Evolutionary conservation across 2,797 vertebrate species (phyloP), one percentile per base, ranked within the genome.

Genomic region (Distichodus sexfasciatus): DNA sequence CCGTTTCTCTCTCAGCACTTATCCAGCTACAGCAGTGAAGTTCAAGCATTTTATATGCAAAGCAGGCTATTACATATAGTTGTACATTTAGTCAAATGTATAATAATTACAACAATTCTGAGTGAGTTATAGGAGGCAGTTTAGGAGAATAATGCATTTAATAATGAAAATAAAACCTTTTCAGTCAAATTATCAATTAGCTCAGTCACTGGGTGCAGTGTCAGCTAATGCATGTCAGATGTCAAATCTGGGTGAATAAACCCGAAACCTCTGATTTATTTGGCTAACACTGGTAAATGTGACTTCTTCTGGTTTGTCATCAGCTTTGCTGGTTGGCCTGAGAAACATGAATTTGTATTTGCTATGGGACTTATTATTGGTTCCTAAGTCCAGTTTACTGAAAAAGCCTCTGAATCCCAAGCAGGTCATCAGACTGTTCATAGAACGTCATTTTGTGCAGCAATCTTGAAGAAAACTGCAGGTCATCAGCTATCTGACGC

Each of bases 11-110:
- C 86, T 84, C 76, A 86, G 84, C 86, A 84, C 89, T 89, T 90
- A 89, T 90, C 83, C 88, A 80, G 76, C 74, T 74, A 79, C 77
- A 85, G 86, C 85, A 84, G 79, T 81, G 84, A 86, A 87, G 83
- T 85, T 85, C 76, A 85, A 87, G 86, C 87, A 88, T 90, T 90
- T 91, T 90, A 89, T 90, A 91, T 90, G 87, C 86, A 90, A 90
- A 91, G 81, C 78, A 91, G 84, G 48, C 72, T 81, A 89, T 91
- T 88, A 90, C 90, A 87, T 69, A 79, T 65, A 74, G 70, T 76
- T 46, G 59, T 80, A 78, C 81, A 81, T 90, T 88, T 85, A 86
- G 78, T 76, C 74, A 71, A 81, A 79, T 71, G 36, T 84, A 74
- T 82, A 82, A 86, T 86, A 86, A 89, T 87, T 85, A 87, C 77